A percentile compares a stretch with the other conserved stretches of the same genome.
phyloP scores from a whole-genome alignment of 2,113 vertebrate species.

The Dasyurus viverrinus region DNA sequence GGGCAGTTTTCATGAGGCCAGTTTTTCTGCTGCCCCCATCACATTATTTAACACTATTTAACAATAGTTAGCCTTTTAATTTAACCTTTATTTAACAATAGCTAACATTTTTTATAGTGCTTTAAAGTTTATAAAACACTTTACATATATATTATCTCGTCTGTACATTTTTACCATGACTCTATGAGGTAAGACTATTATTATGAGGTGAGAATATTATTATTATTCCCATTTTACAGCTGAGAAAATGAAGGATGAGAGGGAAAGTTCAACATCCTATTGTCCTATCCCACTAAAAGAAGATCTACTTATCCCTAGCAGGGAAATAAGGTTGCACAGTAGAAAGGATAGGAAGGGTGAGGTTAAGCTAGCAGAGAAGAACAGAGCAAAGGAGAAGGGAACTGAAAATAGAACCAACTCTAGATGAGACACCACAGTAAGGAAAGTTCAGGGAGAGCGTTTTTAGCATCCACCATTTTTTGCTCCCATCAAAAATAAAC shows the following conservation, averaged over 20 bases:
- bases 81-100: neutral
- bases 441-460: neutral
- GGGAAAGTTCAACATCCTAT: too few relatives aligned
- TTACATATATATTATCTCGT: too few relatives aligned
- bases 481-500: neutral
- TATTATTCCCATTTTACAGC: too few relatives aligned
- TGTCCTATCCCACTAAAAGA: neutral
- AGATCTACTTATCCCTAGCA: neutral
- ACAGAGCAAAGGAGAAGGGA: neutral
- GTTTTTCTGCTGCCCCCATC: neutral
- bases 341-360: neutral
- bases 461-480: neutral
- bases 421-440: neutral
- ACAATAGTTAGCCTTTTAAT: neutral
- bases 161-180: too few relatives aligned
- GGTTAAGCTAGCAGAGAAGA: neutral
- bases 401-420: neutral
- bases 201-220: too few relatives aligned
- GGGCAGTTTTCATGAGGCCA: neutral
- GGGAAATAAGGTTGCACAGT: neutral
- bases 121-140: too few relatives aligned
- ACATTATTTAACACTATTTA: neutral
- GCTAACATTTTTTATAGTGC: neutral
- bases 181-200: too few relatives aligned
- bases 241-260: too few relatives aligned